Evolutionary conservation across 2,888 invertebrate species (phyloP), one percentile per base, ranked within the genome.

Genomic region (Anthrax anthrax): DNA sequence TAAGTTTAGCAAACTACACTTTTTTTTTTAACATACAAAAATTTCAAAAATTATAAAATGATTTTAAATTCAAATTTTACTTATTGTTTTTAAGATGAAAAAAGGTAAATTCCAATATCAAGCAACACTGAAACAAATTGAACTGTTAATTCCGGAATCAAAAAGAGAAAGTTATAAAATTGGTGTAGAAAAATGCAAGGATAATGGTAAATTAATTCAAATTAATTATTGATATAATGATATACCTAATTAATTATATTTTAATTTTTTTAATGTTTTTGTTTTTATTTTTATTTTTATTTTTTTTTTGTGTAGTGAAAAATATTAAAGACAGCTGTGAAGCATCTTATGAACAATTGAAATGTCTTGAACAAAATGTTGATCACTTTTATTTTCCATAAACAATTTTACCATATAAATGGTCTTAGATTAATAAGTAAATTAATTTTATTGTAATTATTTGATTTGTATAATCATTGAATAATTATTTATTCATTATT

Each of bases 261-360:
- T 36, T 45, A 32, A 12, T 3, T 12, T 36, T n/a, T 42, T 38
- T 23, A 10, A n/a, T 37, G 2, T 19, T 18, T 14, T 8, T 19
- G 18, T 18, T 40, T 19, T n/a, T 19, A 18, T 36, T 5, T 44
- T 39, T 29, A 16, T 2, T n/a, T n/a, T 42, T 38, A 18, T 14
- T 18, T 17, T 32, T 4, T 44, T 37, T 38, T 12, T 17, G 46
- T 50, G 10, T 18, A 55, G 59, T 59, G 1, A 52, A 47, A 3
- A 65, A 62, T 16, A 56, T 63, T 16, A 67, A 67, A 67, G 64
- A 67, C 41, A 54, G 60, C 39, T 67, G 67, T 45, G 68, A 68
- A 37, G 59, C 64, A 1, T 58, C 64, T 0, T 55, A 58, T 44
- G 54, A 59, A 0, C 41, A 64, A 16, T 50, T 65, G 19, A 55